phyloP scores from a whole-genome alignment of 2,113 vertebrate genomes.

The Columba livia region DNA sequence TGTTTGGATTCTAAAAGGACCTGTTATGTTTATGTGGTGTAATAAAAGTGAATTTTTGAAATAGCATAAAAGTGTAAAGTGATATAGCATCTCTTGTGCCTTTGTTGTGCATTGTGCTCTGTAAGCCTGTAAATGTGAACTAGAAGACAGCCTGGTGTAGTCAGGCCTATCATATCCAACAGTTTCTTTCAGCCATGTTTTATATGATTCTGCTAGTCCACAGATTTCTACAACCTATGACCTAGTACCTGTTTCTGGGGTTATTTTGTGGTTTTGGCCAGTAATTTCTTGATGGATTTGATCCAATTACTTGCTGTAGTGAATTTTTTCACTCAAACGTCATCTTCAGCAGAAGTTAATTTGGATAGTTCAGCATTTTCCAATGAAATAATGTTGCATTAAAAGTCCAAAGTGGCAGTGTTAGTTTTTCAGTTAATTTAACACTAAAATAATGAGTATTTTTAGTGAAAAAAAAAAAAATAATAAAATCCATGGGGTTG shows the following conservation, averaged over 20 bases:
- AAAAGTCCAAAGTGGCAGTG: background rate
- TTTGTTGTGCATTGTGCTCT: background rate
- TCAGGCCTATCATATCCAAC: background rate
- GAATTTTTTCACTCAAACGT: background rate
- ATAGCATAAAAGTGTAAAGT: background rate
- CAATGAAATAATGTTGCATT: background rate
- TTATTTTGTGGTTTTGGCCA: background rate
- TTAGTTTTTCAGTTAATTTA: background rate
- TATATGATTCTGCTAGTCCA: background rate
- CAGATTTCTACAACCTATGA: background rate
- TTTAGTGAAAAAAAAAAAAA: background rate
- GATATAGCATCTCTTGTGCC: accelerated
- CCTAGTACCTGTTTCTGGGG: background rate
- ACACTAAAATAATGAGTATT: background rate
- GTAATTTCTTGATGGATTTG: background rate
- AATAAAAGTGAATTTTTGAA: background rate
- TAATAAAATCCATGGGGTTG: background rate
- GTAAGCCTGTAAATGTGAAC: background rate
- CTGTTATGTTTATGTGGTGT: background rate
- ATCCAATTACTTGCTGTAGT: background rate
- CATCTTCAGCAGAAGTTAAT: background rate
- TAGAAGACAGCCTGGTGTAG: background rate
- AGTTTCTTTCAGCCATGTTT: background rate
- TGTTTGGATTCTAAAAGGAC: background rate
- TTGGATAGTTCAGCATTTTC: background rate